phyloP scores from a whole-genome alignment of 2,888 invertebrate genomes.

The Boloria euphrosyne region DNA sequence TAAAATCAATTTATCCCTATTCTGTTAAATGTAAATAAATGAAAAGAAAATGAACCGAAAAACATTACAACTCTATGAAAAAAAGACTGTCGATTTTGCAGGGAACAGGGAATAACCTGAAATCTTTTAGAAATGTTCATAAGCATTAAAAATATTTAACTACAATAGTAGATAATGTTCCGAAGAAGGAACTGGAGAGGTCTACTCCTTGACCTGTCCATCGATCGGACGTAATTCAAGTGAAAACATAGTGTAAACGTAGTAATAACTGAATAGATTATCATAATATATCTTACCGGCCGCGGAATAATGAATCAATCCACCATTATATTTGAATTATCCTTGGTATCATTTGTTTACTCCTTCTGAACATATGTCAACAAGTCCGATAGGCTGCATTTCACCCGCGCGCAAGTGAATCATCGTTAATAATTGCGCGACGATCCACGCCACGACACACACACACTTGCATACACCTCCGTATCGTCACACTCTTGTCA shows the following conservation, averaged over 20 bases:
- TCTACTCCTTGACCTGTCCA: neutral
- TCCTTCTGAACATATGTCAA: constrained; percentile 77
- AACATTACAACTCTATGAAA: no score
- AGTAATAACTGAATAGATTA: constrained; percentile 13
- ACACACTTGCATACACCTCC: constrained; percentile 64
- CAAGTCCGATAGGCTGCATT: constrained; percentile 81
- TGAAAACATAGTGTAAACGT: constrained; percentile 9
- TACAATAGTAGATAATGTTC: neutral
- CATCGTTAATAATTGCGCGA: constrained; percentile 82
- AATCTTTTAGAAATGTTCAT: neutral
- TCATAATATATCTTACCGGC: constrained; percentile 55
- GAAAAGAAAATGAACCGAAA: no score
- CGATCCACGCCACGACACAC: constrained; percentile 77
- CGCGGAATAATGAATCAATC: constrained; percentile 72
- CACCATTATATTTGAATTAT: constrained; percentile 70
- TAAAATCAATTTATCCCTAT: no score
- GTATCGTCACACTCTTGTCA: constrained; percentile 68
- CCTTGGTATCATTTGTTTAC: constrained; percentile 78
- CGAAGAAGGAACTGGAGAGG: neutral
- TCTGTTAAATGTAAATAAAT: no score
- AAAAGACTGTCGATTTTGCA: no score
- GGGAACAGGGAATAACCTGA: no score
- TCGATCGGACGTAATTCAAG: neutral
- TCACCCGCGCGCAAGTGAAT: constrained; percentile 81
- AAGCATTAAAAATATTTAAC: neutral